These are phyloP conservation scores for Lipotes vexillifer DNA, from an alignment of 2,113 vertebrate species.

Conservation along the genomic window DNA sequence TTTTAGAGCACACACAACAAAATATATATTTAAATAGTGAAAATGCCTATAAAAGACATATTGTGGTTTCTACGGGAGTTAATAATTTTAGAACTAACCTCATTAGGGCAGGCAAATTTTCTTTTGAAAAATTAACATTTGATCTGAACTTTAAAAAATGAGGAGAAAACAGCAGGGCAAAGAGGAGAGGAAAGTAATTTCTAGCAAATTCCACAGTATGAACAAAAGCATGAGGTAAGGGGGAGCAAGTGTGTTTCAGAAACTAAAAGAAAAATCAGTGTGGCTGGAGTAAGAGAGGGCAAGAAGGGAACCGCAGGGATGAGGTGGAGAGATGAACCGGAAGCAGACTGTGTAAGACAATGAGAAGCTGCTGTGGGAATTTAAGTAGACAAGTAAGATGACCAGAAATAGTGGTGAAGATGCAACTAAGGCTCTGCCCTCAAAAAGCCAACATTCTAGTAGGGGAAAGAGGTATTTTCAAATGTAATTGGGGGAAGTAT, in stretches of 20 bases:
- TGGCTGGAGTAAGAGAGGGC: neutral
- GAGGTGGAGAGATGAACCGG: neutral
- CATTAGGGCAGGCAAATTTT: neutral
- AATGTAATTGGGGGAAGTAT: neutral
- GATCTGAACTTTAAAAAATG: neutral
- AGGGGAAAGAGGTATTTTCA: neutral
- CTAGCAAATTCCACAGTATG: neutral
- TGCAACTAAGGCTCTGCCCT: neutral
- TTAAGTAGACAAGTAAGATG: neutral
- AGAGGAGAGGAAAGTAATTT: neutral
- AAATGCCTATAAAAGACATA: neutral
- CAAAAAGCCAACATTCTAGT: neutral
- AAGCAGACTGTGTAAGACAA: rapidly evolving
- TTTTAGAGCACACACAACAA: neutral
- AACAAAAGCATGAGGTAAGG: neutral
- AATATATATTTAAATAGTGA: neutral
- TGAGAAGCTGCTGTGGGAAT: neutral
- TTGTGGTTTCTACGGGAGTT: neutral
- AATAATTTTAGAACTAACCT: neutral
- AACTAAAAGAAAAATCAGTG: neutral
- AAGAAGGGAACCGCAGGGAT: too few species aligned
- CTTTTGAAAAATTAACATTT: neutral
- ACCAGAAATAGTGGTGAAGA: neutral
- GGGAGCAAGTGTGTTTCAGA: neutral
- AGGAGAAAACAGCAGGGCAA: neutral